Conservation (phyloP, 2,113 vertebrate genomes). For the Stercorarius parasiticus region DNA sequence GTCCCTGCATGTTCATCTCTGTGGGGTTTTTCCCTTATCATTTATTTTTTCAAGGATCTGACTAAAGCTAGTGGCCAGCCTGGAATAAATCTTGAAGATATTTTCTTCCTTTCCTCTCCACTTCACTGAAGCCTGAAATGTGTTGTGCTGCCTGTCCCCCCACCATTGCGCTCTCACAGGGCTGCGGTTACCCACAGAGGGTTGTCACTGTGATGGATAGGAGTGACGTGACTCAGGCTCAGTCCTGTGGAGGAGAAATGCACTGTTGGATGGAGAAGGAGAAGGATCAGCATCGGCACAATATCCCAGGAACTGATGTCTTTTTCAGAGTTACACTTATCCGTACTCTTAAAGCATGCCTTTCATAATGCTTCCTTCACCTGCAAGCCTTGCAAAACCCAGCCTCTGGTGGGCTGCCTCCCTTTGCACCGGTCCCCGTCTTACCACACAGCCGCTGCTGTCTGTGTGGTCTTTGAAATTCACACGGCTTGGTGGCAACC, state of each 20-base stretch:
- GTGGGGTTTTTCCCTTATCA: not conserved
- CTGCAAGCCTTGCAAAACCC: constrained; percentile 18
- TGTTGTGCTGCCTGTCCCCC: not conserved
- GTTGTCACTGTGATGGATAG: not conserved
- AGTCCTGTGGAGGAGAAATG: not conserved
- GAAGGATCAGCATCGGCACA: not conserved
- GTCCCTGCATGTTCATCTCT: not conserved
- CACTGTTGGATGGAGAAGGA: not conserved
- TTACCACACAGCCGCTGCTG: constrained; percentile 36
- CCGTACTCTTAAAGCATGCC: not conserved
- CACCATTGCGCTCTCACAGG: not conserved
- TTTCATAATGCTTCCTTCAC: constrained; percentile 26
- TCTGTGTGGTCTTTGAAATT: constrained; percentile 78
- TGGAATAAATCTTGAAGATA: not conserved
- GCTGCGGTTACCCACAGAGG: not conserved
- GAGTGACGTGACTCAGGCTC: not conserved
- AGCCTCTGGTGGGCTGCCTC: not conserved
- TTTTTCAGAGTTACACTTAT: not conserved
- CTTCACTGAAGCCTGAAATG: not conserved
- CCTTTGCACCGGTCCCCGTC: not conserved
- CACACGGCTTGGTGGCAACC: constrained; percentile 61
- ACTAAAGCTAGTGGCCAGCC: not conserved
- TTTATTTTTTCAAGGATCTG: constrained; percentile 6
- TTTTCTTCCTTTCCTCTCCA: not conserved
- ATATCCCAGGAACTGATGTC: not conserved